Percentiles rank a stretch among this genome's conserved stretches.
Evolutionary conservation across 2,113 vertebrate genomes (phyloP).

Genomic region (Scytalopus superciliaris): DNA sequence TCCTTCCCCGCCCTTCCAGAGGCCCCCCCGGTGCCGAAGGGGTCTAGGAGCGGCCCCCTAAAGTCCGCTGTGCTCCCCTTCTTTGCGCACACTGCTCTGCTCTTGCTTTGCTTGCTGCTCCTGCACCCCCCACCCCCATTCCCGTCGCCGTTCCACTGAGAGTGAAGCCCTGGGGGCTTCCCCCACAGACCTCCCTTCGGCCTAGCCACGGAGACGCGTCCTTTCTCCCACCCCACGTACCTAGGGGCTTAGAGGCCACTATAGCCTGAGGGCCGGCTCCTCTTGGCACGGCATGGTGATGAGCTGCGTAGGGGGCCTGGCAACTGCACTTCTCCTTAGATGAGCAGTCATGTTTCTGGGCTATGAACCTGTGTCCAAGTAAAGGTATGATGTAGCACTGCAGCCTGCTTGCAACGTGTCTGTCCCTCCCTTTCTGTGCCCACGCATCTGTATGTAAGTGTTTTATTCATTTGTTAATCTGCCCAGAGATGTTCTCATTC

Average conservation of each 20-base stretch:
- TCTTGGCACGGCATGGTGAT: background rate
- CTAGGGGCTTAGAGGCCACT: slow-evolving; percentile 28
- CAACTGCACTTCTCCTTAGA: background rate
- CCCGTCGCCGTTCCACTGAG: background rate
- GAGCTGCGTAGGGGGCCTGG: background rate
- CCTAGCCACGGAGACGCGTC: background rate
- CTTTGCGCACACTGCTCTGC: background rate
- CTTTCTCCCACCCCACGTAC: background rate
- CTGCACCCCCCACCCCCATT: background rate
- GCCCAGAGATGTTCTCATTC: background rate
- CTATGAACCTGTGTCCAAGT: background rate
- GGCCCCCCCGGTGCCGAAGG: background rate
- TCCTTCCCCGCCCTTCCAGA: background rate
- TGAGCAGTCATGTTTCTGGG: background rate
- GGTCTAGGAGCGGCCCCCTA: background rate
- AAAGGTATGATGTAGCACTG: background rate
- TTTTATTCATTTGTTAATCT: background rate
- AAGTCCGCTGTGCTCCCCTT: background rate
- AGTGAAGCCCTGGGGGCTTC: background rate
- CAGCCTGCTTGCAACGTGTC: background rate
- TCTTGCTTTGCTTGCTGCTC: background rate
- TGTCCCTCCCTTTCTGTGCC: background rate
- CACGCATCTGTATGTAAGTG: background rate
- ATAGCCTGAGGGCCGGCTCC: background rate
- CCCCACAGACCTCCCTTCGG: background rate